phyloP scores from a whole-genome alignment of 2,797 vertebrate species.

The Microcaecilia unicolor region DNA sequence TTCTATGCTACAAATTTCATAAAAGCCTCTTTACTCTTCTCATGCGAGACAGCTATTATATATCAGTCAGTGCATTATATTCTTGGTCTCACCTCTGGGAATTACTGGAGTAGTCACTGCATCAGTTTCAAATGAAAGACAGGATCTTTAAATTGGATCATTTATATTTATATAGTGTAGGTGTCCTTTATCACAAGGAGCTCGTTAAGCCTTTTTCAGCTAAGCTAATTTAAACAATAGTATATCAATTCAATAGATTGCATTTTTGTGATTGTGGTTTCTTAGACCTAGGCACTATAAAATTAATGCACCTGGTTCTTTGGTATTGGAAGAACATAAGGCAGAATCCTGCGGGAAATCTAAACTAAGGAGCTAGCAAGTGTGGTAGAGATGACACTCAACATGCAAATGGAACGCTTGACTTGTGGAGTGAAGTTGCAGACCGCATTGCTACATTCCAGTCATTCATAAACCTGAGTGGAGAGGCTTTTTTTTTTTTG shows the following conservation, averaged over 20 bases:
- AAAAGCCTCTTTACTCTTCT: constrained; percentile 53
- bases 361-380: too few species aligned
- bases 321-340: too few species aligned
- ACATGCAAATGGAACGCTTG: too few species aligned
- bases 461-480: too few species aligned
- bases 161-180: constrained; percentile 23
- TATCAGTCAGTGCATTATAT: constrained; percentile 58
- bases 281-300: too few species aligned
- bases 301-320: too few species aligned
- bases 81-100: constrained; percentile 54
- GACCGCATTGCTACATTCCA: too few species aligned
- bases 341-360: too few species aligned
- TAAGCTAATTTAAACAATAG: constrained; percentile 14
- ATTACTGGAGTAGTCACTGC: constrained; percentile 14
- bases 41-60: constrained; percentile 48
- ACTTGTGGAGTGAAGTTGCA: too few species aligned
- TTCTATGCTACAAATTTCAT: constrained; percentile 43
- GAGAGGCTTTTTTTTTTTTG: too few species aligned
- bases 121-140: constrained; percentile 24
- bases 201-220: constrained; percentile 6
- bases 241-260: constrained; percentile 10
- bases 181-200: constrained; percentile 8
- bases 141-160: constrained; percentile 24
- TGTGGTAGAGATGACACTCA: too few species aligned
- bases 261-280: not conserved